Base-by-base conservation (phyloP, 2,797 vertebrate genomes). In the Melanotaenia trifasciata region DNA sequence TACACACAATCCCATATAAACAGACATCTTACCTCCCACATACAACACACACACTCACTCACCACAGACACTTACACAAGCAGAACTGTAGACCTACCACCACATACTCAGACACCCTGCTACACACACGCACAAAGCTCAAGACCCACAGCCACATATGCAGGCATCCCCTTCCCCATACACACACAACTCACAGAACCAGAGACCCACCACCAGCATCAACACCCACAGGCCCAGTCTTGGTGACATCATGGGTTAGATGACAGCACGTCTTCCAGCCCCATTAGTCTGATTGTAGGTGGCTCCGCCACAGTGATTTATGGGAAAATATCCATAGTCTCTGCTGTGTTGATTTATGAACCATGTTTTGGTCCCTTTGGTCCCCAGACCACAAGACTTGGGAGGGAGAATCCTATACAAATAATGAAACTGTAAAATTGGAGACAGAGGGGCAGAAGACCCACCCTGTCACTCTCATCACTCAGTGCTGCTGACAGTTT, bases 211-310 rank as follows among this genome's bases (percentile, higher is more conserved):
- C 80, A 90, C 86, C 81, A 90, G 79, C 90, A 90, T 89, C 90
- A 89, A 90, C 90, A 92, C 84, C 86, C 90, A 81, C 84, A 87
- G 79, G 63, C 86, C 81, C 76, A 43, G 85, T 64, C 72, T 81
- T 43, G 76, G 87, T 95, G 93, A 95, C 92, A 94, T 95, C 94
- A 95, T 93, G 87, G 88, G 82, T 87, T 85, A 81, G 90, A 94
- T 95, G 94, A 95, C 94, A 95, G 92, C 93, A 94, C 90, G 94
- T 95, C 94, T 95, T 95, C 92, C 90, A 94, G 90, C 79, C 86
- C 89, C 83, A 95, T 95, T 95, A 95, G 90, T 64, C 81, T 94
- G 93, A 94, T 95, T 95, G 92, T 93, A 93, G 91, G 93, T 94
- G 94, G 93, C 94, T 94, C 93, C 93, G 87, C 88, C 74, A 63